Percentiles rank a stretch among this genome's conserved stretches.
Conservation (phyloP, 2,888 invertebrate species). For the Ectemnius continuus region DNA sequence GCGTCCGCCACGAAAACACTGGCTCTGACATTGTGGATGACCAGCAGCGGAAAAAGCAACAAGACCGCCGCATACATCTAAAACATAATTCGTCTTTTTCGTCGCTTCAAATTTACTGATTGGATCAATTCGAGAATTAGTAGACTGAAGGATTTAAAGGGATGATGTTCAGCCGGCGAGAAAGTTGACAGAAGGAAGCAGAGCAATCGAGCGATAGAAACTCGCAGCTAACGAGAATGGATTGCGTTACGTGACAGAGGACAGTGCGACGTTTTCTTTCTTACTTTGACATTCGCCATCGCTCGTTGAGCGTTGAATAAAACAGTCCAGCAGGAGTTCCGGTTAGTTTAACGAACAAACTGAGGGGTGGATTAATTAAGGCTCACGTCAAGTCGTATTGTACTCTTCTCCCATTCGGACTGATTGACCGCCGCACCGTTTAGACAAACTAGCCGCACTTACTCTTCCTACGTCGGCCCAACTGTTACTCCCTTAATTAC, state of each 20-base stretch:
- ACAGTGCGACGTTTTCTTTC: slow-evolving; percentile 39
- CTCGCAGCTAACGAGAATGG: slow-evolving; percentile 28
- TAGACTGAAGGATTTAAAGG: no score
- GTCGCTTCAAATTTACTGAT: no score
- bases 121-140: no score
- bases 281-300: slow-evolving; percentile 42
- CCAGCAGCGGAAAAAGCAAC: slow-evolving; percentile 45
- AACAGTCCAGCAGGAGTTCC: slow-evolving; percentile 56
- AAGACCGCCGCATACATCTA: slow-evolving; percentile 60
- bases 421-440: background rate
- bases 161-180: no score
- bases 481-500: background rate
- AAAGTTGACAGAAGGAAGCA: no score
- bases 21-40: slow-evolving; percentile 42
- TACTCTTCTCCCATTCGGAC: slow-evolving; percentile 14
- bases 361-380: slow-evolving; percentile 58
- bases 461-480: background rate
- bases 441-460: background rate
- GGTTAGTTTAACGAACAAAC: slow-evolving; percentile 53
- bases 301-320: slow-evolving; percentile 48
- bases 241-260: slow-evolving; percentile 32
- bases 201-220: background rate
- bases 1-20: slow-evolving; percentile 82
- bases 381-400: slow-evolving; percentile 28
- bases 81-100: slow-evolving; percentile 18